These are phyloP conservation scores for Graptemys geographica DNA, from an alignment of 2,797 vertebrate species.

Conservation along the genomic window DNA sequence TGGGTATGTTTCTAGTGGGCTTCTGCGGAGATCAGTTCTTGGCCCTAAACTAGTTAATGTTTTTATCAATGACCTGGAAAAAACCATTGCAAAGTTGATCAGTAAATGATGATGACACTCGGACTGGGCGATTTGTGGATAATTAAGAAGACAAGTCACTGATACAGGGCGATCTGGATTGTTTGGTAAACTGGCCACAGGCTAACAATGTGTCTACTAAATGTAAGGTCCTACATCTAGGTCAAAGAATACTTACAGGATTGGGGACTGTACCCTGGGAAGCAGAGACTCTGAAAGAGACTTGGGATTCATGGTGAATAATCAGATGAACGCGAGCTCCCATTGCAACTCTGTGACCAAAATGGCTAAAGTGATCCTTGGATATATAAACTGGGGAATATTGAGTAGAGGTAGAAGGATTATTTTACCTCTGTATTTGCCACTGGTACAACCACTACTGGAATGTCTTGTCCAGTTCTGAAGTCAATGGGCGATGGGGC, in stretches of 20 bases:
- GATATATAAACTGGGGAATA: not conserved
- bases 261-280: constrained; percentile 2
- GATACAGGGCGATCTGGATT: not conserved
- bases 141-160: constrained; percentile 41
- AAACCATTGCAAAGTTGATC: constrained; percentile 36
- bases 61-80: constrained; percentile 52
- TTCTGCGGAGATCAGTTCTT: not conserved
- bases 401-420: not conserved
- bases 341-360: not conserved
- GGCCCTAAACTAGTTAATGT: constrained; percentile 48
- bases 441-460: not conserved
- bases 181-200: not conserved
- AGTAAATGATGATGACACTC: constrained; percentile 34
- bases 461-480: not conserved
- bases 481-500: not conserved
- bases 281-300: not conserved
- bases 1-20: constrained; percentile 45
- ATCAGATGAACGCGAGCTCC: not conserved
- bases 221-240: not conserved
- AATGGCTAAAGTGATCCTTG: not conserved
- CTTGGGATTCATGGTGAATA: not conserved
- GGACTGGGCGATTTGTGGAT: constrained; percentile 59
- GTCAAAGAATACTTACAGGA: not conserved
- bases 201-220: not conserved
- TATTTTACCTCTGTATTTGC: rapidly evolving